Evolutionary conservation across 64 coral and sea anemone genomes (phyloP).

Genomic region (Anthopleura sola): DNA sequence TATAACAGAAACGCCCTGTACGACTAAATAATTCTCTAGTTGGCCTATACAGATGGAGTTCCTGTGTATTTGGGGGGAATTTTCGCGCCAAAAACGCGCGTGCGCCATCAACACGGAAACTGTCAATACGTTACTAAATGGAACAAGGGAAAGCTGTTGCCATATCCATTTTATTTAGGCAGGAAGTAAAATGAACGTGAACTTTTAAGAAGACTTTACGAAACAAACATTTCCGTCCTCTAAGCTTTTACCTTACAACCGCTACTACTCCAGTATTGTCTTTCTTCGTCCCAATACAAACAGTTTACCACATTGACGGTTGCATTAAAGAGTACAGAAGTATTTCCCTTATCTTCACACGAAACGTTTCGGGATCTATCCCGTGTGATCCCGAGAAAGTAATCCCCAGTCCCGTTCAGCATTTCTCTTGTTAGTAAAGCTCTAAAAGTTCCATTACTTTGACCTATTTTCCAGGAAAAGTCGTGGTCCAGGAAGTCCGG

Average conservation of each 20-base stretch:
- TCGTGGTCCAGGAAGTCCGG: background rate
- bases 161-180: no score
- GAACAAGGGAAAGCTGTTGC: no score
- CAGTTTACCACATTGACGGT: slow-evolving; percentile 35
- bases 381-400: background rate
- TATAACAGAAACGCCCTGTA: no score
- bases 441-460: background rate
- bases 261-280: slow-evolving; percentile 30
- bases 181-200: no score
- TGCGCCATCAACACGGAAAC: no score
- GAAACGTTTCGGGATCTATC: background rate
- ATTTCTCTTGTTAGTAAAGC: background rate
- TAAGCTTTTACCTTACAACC: slow-evolving; percentile 57
- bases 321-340: background rate
- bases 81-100: no score
- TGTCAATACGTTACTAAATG: no score
- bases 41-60: no score
- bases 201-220: background rate
- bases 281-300: slow-evolving; percentile 51
- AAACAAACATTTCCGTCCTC: background rate
- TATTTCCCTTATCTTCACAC: background rate
- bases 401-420: background rate
- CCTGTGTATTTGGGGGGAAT: no score
- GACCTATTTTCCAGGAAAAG: background rate
- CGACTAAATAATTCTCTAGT: no score